A percentile compares a stretch with the other conserved stretches of the same genome.
Evolutionary conservation across 2,113 vertebrate species (phyloP).

Genomic region (Amazona vittata): DNA sequence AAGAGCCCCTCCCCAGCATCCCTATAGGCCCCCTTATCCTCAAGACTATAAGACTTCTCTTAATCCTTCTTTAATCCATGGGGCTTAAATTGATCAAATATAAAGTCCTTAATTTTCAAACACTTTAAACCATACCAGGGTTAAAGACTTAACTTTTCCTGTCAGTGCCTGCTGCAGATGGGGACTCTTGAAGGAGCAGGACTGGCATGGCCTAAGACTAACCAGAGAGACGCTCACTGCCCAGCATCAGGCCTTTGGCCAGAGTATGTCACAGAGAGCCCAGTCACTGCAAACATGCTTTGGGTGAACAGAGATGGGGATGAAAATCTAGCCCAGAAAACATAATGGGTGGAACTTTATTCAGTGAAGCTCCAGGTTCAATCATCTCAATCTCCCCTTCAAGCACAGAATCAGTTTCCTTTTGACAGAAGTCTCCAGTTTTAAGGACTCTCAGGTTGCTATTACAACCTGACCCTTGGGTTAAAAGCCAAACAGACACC

Average conservation of each 20-base stretch:
- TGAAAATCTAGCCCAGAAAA: not conserved
- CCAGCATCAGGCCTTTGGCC: not conserved
- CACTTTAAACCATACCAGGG: not conserved
- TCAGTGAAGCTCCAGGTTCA: not conserved
- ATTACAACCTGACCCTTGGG: rapidly evolving
- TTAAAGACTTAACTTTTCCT: not conserved
- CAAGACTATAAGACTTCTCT: not conserved
- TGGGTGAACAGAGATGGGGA: not conserved
- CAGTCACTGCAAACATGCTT: not conserved
- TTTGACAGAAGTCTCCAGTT: not conserved
- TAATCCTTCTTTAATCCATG: not conserved
- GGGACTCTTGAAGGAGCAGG: not conserved
- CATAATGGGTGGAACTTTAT: not conserved
- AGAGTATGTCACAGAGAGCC: not conserved
- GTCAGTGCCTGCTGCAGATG: not conserved
- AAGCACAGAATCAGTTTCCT: not conserved
- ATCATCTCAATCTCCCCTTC: not conserved
- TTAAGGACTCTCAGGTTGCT: not conserved
- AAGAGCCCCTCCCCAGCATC: no score
- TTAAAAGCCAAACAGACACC: not conserved
- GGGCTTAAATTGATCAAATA: not conserved
- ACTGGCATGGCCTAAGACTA: not conserved
- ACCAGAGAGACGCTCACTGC: not conserved
- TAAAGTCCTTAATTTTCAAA: not conserved
- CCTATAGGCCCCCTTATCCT: not conserved